Base-by-base conservation (phyloP, 2,797 vertebrate genomes). In the Crypturellus tataupa region DNA sequence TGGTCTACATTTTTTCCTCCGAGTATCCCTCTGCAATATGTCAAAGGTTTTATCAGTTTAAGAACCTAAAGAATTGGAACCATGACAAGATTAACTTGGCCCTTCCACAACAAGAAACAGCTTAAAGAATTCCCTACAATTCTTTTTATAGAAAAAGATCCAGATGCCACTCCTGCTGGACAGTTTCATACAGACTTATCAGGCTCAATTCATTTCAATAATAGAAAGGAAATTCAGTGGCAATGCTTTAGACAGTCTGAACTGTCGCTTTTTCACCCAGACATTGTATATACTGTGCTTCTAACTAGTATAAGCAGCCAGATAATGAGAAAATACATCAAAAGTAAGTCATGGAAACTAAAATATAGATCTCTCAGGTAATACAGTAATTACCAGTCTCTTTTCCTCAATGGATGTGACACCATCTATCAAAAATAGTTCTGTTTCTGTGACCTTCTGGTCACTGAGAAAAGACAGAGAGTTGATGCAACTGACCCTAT, bases 81-180 rank as follows among this genome's bases (percentile, higher is more conserved):
- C 6, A 40, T 6, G 29, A 49, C 3, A 63, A 55, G 70, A 77
- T 49, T n/a, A 77, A 82, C 35, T 0, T n/a, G 12, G n/a, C 3
- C 3, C 5, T 42, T 63, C 5, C n/a, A 58, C 4, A 81, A 71
- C 3, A 83, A 7, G 11, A 2, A 55, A 0, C 4, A 63, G 9
- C 13, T 58, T 12, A 33, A 86, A 80, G 76, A 65, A 18, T 1
- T 49, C 25, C 58, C 1, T 2, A 23, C 40, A 44, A 62, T 46
- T 35, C 29, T 59, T 29, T 40, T 47, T 31, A 37, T 1, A 31
- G 8, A 51, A 93, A 84, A 77, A 53, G 46, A 23, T 27, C 5
- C 4, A 42, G 33, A 42, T 0, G 0, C 25, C 49, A 5, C 35
- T 20, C 33, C 11, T 2, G 1, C 56, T 27, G 6, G 68, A 73